Evolutionary conservation across 2,113 vertebrate genomes (phyloP).

Genomic region (Brachypodius melanocephalos): DNA sequence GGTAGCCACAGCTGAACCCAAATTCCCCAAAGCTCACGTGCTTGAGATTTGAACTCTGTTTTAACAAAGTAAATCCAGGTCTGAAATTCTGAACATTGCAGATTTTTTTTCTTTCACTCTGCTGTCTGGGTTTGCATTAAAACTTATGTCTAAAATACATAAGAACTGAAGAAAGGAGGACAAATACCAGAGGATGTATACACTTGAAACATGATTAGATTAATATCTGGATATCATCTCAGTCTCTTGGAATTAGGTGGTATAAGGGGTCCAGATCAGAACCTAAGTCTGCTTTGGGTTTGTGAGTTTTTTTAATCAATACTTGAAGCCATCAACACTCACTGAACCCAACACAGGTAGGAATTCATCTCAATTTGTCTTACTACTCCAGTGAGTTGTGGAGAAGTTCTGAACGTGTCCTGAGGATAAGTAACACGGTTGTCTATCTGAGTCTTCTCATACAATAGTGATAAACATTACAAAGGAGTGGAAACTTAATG

Average conservation of each 20-base stretch:
- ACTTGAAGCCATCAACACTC: neutral
- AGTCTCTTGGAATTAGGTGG: neutral
- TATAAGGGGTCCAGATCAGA: neutral
- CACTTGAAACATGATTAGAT: neutral
- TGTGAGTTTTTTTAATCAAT: neutral
- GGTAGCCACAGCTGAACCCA: neutral
- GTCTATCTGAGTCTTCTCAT: neutral
- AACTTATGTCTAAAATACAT: neutral
- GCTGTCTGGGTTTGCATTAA: neutral
- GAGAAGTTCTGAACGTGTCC: neutral
- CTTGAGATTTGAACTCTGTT: neutral
- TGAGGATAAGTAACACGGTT: neutral
- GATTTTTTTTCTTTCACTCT: neutral
- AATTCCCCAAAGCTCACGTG: neutral
- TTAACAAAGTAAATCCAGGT: neutral
- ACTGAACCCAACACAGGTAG: neutral
- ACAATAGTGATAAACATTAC: neutral
- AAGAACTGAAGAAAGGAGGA: neutral
- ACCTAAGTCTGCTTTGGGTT: neutral
- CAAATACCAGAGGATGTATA: neutral
- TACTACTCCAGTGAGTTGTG: neutral
- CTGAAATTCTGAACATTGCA: neutral
- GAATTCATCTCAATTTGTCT: neutral
- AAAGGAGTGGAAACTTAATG: neutral
- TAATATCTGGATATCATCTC: neutral